A percentile compares a stretch with the other conserved stretches of the same genome.
These are phyloP conservation scores for Ectobius pallidus DNA, from an alignment of 2,888 invertebrate genomes.

Conservation along the genomic window DNA sequence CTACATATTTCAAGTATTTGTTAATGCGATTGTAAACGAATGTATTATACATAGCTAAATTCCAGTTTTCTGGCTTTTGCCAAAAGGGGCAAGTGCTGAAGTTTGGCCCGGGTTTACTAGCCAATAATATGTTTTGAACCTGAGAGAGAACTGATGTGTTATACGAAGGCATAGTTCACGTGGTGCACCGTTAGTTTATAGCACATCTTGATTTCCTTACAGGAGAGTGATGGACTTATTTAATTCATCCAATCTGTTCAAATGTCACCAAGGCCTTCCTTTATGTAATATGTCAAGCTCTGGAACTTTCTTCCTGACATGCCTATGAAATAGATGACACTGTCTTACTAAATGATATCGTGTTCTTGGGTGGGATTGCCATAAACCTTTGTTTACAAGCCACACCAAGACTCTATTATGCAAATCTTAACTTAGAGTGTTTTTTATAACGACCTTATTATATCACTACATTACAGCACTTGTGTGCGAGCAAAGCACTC, in stretches of 20 bases:
- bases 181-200: neutral
- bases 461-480: no score
- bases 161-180: no score
- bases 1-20: no score
- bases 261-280: constrained; percentile 7
- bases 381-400: constrained; percentile 13
- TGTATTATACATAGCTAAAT: no score
- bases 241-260: neutral
- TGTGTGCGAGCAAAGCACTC: no score
- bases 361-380: constrained; percentile 15
- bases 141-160: no score
- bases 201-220: neutral
- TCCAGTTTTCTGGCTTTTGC: no score
- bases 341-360: constrained; percentile 7
- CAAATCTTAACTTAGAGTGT: neutral
- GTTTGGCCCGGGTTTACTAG: no score
- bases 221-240: neutral
- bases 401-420: constrained; percentile 4
- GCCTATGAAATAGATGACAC: neutral
- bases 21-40: no score
- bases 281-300: neutral
- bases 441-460: no score
- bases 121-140: no score
- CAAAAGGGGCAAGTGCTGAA: no score
- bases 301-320: constrained; percentile 1